phyloP scores from a whole-genome alignment of 2,113 vertebrate genomes.

The Oplegnathus fasciatus region DNA sequence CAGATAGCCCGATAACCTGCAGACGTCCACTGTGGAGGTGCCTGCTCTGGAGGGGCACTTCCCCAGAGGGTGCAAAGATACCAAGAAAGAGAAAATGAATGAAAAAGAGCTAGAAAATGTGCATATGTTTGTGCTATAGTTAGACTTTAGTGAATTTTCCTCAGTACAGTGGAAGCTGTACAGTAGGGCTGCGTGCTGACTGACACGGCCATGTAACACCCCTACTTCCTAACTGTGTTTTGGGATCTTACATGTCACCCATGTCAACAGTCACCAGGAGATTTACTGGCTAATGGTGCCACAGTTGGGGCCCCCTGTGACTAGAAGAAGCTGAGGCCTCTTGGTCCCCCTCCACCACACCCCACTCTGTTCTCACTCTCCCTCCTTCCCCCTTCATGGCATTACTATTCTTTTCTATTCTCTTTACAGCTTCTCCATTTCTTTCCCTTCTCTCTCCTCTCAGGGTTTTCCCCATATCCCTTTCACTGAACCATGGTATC shows the following conservation, averaged over 20 bases:
- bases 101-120: not conserved
- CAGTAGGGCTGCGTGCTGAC: slow-evolving; percentile 1
- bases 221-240: slow-evolving; percentile 75
- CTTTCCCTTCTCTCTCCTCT: not conserved
- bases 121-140: not conserved
- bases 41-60: slow-evolving; percentile 1
- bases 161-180: not conserved
- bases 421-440: slow-evolving; percentile 39
- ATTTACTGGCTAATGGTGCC: slow-evolving; percentile 80
- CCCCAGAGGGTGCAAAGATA: slow-evolving; percentile 24
- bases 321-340: slow-evolving; percentile 44
- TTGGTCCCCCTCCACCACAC: slow-evolving; percentile 44
- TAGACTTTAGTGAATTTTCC: not conserved
- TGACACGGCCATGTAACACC: slow-evolving; percentile 45
- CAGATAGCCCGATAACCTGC: slow-evolving; percentile 77
- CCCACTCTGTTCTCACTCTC: slow-evolving; percentile 41
- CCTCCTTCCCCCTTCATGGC: slow-evolving; percentile 17
- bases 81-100: not conserved
- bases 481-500: slow-evolving; percentile 11
- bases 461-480: not conserved
- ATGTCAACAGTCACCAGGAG: slow-evolving; percentile 78
- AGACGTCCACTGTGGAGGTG: slow-evolving; percentile 34
- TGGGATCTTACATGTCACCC: slow-evolving; percentile 73
- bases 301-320: slow-evolving; percentile 52
- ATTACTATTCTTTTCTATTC: slow-evolving; percentile 35